A percentile compares a stretch with the other conserved stretches of the same genome.
phyloP scores from a whole-genome alignment of 1,140 invertebrate species.

The Sycophaga agraensis region DNA sequence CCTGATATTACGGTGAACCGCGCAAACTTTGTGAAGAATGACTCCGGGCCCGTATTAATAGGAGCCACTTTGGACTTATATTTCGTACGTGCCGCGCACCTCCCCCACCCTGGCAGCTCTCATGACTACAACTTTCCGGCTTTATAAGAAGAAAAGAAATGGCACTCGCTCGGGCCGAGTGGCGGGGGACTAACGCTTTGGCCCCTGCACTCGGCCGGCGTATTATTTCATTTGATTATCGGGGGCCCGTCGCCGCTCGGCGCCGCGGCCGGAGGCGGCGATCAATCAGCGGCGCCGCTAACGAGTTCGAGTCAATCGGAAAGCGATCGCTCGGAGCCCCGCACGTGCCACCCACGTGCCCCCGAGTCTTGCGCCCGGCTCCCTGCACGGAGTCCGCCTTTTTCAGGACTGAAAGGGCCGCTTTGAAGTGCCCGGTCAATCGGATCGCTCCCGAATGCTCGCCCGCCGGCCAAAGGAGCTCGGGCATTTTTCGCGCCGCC shows the following conservation, averaged over 20 bases:
- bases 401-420: too few relatives aligned
- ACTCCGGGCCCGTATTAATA: slow-evolving; percentile 37
- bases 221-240: neutral
- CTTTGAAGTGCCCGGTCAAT: too few relatives aligned
- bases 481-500: too few relatives aligned
- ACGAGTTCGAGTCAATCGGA: slow-evolving; percentile 8
- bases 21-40: slow-evolving; percentile 38
- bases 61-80: slow-evolving; percentile 41
- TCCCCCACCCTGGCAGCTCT: too few relatives aligned
- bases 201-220: neutral
- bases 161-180: neutral
- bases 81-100: slow-evolving; percentile 32
- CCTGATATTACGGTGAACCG: slow-evolving; percentile 29
- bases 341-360: too few relatives aligned
- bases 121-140: slow-evolving; percentile 12
- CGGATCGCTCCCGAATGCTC: too few relatives aligned
- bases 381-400: too few relatives aligned
- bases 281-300: slow-evolving; percentile 5
- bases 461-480: too few relatives aligned
- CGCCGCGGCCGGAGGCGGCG: neutral
- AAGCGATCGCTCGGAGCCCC: neutral
- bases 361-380: too few relatives aligned
- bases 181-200: slow-evolving; percentile 13
- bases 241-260: too few relatives aligned
- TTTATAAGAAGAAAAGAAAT: slow-evolving; percentile 11